Evolutionary conservation across 2,113 vertebrate species (phyloP).

Genomic region (Myrmecobius fasciatus): DNA sequence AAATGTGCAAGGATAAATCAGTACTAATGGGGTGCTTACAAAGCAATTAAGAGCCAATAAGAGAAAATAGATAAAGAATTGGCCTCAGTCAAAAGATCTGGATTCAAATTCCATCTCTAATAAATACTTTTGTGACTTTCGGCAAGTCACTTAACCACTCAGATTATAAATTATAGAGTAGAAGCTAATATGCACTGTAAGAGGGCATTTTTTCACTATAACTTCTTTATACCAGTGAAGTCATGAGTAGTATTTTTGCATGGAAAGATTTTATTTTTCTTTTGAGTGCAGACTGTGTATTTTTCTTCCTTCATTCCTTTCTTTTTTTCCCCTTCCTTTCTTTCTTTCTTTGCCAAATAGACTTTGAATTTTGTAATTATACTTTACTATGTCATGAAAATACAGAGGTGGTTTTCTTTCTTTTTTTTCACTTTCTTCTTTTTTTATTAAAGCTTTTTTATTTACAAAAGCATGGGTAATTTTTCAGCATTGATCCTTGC

Average conservation of each 20-base stretch:
- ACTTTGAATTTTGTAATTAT: neutral
- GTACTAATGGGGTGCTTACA: neutral
- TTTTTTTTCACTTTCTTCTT: too few relatives aligned
- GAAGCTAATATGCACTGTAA: neutral
- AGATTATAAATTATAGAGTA: neutral
- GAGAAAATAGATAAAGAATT: neutral
- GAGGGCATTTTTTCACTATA: neutral
- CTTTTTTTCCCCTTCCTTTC: too few relatives aligned
- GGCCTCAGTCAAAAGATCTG: neutral
- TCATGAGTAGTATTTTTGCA: neutral
- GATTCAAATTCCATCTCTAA: neutral
- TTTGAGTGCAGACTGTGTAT: neutral
- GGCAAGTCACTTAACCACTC: neutral
- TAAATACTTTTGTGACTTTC: neutral
- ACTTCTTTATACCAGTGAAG: neutral
- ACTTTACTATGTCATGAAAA: neutral
- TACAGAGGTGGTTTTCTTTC: too few relatives aligned
- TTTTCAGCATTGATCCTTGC: too few relatives aligned
- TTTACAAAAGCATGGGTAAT: too few relatives aligned
- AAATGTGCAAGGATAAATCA: neutral
- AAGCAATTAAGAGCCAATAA: neutral
- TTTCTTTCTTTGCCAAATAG: neutral
- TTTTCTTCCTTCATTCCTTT: too few relatives aligned
- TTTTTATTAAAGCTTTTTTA: too few relatives aligned
- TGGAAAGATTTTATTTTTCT: neutral